These are phyloP conservation scores for Notodonta dromedarius DNA, from an alignment of 2,888 invertebrate species.

Conservation along the genomic window DNA sequence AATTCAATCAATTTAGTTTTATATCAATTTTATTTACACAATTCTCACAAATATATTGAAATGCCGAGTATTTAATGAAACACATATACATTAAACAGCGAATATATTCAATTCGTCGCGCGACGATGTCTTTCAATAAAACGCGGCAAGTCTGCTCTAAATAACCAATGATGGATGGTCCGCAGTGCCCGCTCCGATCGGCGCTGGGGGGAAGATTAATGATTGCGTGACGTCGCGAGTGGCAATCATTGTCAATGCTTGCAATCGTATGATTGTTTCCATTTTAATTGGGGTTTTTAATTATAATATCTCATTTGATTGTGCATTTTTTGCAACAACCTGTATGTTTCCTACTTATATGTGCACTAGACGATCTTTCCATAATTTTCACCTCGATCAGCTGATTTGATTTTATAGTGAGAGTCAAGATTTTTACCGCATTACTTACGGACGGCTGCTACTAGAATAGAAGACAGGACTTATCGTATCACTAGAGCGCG, in stretches of 20 bases:
- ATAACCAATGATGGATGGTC: slow-evolving; percentile 71
- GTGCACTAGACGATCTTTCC: too few species aligned
- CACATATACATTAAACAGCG: background rate
- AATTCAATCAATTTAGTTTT: too few species aligned
- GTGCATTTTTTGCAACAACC: background rate
- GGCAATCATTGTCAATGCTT: slow-evolving; percentile 48
- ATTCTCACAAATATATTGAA: too few species aligned
- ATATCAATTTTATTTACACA: too few species aligned
- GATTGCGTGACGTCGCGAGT: slow-evolving; percentile 35
- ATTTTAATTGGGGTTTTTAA: slow-evolving; percentile 32
- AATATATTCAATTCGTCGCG: slow-evolving; percentile 37
- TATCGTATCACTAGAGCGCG: too few species aligned
- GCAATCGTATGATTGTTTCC: slow-evolving; percentile 19
- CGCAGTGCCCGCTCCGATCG: slow-evolving; percentile 58
- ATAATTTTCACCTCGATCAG: too few species aligned
- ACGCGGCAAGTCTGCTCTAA: slow-evolving; percentile 52
- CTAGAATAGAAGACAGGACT: too few species aligned
- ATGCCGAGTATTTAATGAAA: background rate
- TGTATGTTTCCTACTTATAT: background rate
- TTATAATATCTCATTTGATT: slow-evolving; percentile 3
- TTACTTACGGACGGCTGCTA: too few species aligned
- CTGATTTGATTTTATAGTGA: too few species aligned
- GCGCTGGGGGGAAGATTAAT: slow-evolving; percentile 64
- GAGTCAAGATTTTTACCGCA: too few species aligned
- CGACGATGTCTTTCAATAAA: slow-evolving; percentile 43